Conservation (phyloP, 2,797 vertebrate genomes). For the Rousettus madagascariensis region DNA sequence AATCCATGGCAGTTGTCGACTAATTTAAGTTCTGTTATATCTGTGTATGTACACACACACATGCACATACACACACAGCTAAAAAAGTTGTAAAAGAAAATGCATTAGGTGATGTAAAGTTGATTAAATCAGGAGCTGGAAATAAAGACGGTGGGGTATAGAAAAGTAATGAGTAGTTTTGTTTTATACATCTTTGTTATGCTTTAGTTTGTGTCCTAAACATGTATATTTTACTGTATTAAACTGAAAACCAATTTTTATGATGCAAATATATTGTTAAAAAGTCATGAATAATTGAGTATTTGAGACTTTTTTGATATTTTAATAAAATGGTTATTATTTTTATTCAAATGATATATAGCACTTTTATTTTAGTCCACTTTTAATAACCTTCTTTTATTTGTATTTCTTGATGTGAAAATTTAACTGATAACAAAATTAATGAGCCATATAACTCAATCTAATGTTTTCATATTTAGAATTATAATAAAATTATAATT, state of each 20-base stretch:
- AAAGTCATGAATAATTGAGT: neutral
- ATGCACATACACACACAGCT: neutral
- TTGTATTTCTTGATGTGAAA: neutral
- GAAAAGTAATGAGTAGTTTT: neutral
- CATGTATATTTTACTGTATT: neutral
- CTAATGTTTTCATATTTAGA: neutral
- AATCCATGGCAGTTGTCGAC: neutral
- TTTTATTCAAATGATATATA: neutral
- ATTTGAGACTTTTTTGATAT: neutral
- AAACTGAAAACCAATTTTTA: neutral
- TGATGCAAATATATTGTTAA: neutral
- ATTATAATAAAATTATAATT: slow-evolving; percentile 6
- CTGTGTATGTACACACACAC: neutral
- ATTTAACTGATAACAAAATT: neutral
- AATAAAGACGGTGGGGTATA: neutral
- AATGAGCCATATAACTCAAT: neutral
- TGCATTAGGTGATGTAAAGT: neutral
- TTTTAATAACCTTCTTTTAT: neutral
- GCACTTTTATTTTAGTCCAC: neutral
- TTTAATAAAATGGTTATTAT: neutral
- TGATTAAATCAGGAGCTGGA: neutral
- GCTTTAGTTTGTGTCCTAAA: neutral
- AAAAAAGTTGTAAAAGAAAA: neutral
- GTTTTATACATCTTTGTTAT: neutral
- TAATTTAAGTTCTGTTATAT: neutral